Conservation (phyloP, 2,888 invertebrate genomes). For the Pristionchus fissidentatus region DNA sequence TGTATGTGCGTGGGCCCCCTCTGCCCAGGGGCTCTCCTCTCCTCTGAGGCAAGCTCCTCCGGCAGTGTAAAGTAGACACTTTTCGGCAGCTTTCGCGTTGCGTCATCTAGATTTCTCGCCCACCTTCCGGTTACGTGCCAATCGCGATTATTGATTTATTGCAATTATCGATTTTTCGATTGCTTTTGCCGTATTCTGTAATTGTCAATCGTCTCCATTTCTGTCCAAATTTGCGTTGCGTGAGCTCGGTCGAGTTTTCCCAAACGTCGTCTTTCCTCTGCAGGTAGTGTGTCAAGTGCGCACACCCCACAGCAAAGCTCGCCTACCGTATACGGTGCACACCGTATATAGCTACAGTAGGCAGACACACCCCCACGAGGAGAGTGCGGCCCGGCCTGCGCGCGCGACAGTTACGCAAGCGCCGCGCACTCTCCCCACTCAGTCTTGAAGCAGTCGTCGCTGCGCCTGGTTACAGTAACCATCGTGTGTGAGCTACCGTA, state of each 20-base stretch:
- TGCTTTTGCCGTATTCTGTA: too few species aligned
- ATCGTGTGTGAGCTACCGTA: slow-evolving; percentile 1
- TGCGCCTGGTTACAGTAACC: background rate
- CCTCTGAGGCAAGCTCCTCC: too few species aligned
- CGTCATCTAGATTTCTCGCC: background rate
- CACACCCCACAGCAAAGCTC: slow-evolving; percentile 20
- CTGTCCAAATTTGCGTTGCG: slow-evolving; percentile 7
- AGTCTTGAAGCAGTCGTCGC: too few species aligned
- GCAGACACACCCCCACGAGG: background rate
- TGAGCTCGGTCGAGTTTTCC: background rate
- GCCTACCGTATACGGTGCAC: slow-evolving; percentile 9
- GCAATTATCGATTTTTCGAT: too few species aligned
- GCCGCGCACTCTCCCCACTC: slow-evolving; percentile 43
- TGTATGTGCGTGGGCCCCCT: too few species aligned
- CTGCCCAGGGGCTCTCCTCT: too few species aligned
- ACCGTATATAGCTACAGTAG: background rate
- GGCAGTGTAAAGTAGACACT: slow-evolving; percentile 43
- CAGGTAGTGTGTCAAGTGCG: slow-evolving; percentile 35
- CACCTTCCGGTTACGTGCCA: background rate
- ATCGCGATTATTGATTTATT: slow-evolving; percentile 10
- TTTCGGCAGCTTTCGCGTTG: slow-evolving; percentile 35
- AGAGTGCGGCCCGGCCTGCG: slow-evolving; percentile 22
- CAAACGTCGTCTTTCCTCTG: background rate
- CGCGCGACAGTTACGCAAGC: slow-evolving; percentile 26
- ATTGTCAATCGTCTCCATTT: slow-evolving; percentile 13